phyloP scores from a whole-genome alignment of 2,797 vertebrate species.

The Clarias fuscus region DNA sequence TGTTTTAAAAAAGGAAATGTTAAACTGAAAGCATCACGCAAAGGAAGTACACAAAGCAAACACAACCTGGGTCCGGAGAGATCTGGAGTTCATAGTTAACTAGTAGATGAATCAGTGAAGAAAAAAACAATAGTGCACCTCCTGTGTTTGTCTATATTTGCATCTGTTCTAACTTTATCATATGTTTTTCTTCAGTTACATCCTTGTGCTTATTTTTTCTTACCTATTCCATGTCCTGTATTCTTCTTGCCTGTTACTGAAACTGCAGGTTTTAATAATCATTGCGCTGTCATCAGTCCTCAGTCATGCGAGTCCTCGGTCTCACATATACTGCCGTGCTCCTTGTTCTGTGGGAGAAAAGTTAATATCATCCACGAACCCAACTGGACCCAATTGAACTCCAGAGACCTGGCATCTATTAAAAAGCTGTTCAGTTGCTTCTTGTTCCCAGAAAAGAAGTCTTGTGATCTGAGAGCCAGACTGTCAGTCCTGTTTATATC shows the following conservation, averaged over 20 bases:
- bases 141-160: not conserved
- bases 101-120: not conserved
- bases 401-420: constrained; percentile 28
- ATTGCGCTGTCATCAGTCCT: not conserved
- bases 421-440: constrained; percentile 13
- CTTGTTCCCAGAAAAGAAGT: constrained; percentile 16
- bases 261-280: constrained; percentile 1
- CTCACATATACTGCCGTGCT: constrained; percentile 1
- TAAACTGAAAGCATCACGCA: not conserved
- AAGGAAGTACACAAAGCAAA: not conserved
- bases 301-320: not conserved
- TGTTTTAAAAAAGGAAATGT: not conserved
- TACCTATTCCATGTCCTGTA: not conserved
- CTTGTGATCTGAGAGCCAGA: constrained; percentile 29
- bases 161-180: not conserved
- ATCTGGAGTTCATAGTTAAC: not conserved
- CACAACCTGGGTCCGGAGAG: not conserved
- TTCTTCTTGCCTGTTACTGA: not conserved
- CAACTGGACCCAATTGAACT: constrained; percentile 3
- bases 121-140: not conserved
- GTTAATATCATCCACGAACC: not conserved
- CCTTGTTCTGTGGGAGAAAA: not conserved
- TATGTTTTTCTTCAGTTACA: constrained; percentile 2
- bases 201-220: not conserved
- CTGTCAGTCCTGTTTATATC: constrained; percentile 17